phyloP scores from a whole-genome alignment of 2,113 vertebrate genomes.

The Gulo gulo region DNA sequence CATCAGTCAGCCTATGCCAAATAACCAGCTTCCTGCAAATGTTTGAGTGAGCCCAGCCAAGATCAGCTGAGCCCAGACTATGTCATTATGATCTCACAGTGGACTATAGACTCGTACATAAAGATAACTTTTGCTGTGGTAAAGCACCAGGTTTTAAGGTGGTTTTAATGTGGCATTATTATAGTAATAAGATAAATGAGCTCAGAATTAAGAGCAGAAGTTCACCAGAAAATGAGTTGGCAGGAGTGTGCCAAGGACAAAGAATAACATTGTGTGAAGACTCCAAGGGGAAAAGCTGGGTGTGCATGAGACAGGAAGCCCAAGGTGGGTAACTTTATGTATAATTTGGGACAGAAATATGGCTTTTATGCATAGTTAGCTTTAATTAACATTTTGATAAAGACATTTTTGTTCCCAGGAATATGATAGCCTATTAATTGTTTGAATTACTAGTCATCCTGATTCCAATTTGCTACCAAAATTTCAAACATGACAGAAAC shows the following conservation, averaged over 20 bases:
- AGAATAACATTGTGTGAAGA: background rate
- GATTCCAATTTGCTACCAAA: background rate
- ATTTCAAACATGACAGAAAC: background rate
- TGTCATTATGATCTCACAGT: background rate
- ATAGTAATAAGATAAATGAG: background rate
- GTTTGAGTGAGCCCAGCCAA: too few species aligned
- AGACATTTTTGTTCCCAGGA: background rate
- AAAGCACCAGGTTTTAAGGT: background rate
- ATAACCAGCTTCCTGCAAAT: background rate
- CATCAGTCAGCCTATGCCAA: background rate
- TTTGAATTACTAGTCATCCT: background rate
- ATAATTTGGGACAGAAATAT: background rate
- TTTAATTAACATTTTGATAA: background rate
- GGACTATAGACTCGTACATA: background rate
- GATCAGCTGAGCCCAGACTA: background rate
- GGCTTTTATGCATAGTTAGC: background rate
- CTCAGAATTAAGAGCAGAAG: background rate
- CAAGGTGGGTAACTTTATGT: background rate
- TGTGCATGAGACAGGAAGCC: background rate
- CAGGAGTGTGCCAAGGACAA: background rate
- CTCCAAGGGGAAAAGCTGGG: background rate
- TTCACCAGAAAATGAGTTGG: background rate
- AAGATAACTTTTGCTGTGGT: background rate
- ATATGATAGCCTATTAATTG: background rate
- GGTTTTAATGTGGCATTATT: background rate